Conservation (phyloP, 2,113 vertebrate species). For the Rynchops niger region DNA sequence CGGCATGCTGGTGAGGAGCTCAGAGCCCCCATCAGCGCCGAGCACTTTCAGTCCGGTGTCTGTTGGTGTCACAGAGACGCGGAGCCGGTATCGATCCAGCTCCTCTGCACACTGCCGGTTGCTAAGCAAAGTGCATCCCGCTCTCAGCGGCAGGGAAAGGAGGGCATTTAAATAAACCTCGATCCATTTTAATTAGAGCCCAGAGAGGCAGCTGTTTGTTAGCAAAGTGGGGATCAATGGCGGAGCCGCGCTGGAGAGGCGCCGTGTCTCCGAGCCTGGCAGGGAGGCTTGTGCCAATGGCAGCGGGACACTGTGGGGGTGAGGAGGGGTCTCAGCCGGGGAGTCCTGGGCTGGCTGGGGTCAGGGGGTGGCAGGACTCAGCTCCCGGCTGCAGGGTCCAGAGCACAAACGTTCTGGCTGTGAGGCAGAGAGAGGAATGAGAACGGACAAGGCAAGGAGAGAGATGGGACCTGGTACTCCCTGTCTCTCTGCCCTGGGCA, state of each 20-base stretch:
- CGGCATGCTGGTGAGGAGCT: not conserved
- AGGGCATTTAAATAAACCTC: conserved; percentile 68
- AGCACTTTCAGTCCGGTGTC: not conserved
- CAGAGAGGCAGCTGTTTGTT: conserved; percentile 39
- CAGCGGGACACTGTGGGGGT: fast-evolving
- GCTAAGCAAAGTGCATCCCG: conserved; percentile 68
- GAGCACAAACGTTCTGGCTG: not conserved
- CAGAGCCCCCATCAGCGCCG: not conserved
- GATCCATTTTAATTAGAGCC: conserved; percentile 70
- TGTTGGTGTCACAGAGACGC: conserved; percentile 8
- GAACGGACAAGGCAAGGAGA: not conserved
- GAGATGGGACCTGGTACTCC: not conserved
- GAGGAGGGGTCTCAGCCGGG: fast-evolving
- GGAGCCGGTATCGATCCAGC: conserved; percentile 50
- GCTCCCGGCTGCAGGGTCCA: fast-evolving
- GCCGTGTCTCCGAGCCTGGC: not conserved
- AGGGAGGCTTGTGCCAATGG: not conserved
- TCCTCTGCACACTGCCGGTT: conserved; percentile 38
- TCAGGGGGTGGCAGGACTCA: fast-evolving
- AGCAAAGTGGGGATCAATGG: conserved; percentile 57
- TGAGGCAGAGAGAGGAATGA: not conserved
- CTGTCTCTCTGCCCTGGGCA: not conserved
- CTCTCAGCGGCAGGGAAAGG: conserved; percentile 21
- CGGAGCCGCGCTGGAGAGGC: not conserved
- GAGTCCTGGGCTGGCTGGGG: not conserved